These are phyloP conservation scores for Vanacampus margaritifer DNA, from an alignment of 2,113 vertebrate genomes.

Conservation along the genomic window DNA sequence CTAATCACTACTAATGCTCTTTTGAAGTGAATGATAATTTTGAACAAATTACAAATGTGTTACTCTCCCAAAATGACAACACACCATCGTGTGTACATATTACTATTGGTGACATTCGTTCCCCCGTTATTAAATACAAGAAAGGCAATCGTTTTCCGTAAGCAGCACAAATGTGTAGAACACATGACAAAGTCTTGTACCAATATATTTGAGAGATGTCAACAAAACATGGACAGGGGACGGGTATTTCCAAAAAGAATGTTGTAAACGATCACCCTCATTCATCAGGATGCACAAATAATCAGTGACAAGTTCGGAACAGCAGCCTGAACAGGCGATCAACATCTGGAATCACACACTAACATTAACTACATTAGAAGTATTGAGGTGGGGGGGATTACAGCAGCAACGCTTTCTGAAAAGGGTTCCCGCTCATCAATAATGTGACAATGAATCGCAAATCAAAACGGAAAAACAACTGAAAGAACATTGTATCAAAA, in stretches of 20 bases:
- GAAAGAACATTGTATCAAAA: slow-evolving; percentile 49
- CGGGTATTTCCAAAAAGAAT: slow-evolving; percentile 47
- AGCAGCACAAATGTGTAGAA: slow-evolving; percentile 78
- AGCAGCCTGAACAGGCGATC: slow-evolving; percentile 61
- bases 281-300: slow-evolving; percentile 47
- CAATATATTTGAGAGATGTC: slow-evolving; percentile 60
- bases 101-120: slow-evolving; percentile 62
- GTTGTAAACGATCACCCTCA: slow-evolving; percentile 73
- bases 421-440: slow-evolving; percentile 45
- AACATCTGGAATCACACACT: slow-evolving; percentile 58
- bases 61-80: slow-evolving; percentile 67
- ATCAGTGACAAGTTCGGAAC: slow-evolving; percentile 55
- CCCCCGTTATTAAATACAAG: slow-evolving; percentile 65
- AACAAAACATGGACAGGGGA: slow-evolving; percentile 22
- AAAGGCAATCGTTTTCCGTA: slow-evolving; percentile 73
- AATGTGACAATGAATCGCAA: slow-evolving; percentile 41
- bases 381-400: slow-evolving; percentile 24
- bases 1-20: slow-evolving; percentile 76
- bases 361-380: slow-evolving; percentile 44
- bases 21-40: slow-evolving; percentile 62
- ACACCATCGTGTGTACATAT: slow-evolving; percentile 60
- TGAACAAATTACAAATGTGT: slow-evolving; percentile 53
- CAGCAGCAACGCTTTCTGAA: slow-evolving; percentile 52
- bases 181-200: slow-evolving; percentile 72
- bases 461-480: slow-evolving; percentile 48